Base-by-base conservation (phyloP, 2,888 invertebrate genomes). In the Papilio elwesi region DNA sequence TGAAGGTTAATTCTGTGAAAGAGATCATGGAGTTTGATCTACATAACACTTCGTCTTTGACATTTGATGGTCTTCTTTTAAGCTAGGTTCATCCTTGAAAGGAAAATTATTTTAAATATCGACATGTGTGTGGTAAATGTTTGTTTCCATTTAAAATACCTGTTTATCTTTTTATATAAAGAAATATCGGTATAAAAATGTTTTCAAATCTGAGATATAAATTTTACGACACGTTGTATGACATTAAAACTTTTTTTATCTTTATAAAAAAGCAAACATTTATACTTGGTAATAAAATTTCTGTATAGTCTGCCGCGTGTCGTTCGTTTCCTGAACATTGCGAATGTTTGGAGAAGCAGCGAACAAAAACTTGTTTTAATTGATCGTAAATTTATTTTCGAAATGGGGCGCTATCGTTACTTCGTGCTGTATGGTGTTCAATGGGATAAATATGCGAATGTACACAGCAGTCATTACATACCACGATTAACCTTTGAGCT, bases 311-410 rank as follows among this genome's bases (percentile, higher is more conserved):
- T 16, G 47, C 66, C 26, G 59, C 47, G 43, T 71, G 51, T 65
- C 65, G 65, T 68, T 55, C 3, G 48, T 68, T 63, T 53, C 48
- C 71, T 48, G 68, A 68, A 68, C 68, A 72, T 63, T 48, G 36
- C 63, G 16, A 68, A 64, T 68, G 72, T 68, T 72, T 68, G 26
- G 13, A 68, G 68, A 68, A 52, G 43, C 71, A n/a, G 12, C 53
- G 68, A 72, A 72, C 72, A 63, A 72, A 72, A 71, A 68, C 68
- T 63, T 72, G 72, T 64, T 72, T 68, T 72, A 63, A 75, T 72
- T 75, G 75, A 59, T 74, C 75, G 75, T 75, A 75, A 75, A 75
- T 74, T 74, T 75, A 70, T 74, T 75, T 74, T 48, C 63, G 74
- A 70, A 75, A 70, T 68, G 63, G 71, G 52, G 63, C 67, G 51